phyloP scores from a whole-genome alignment of 2,113 vertebrate species.

The Suncus etruscus region DNA sequence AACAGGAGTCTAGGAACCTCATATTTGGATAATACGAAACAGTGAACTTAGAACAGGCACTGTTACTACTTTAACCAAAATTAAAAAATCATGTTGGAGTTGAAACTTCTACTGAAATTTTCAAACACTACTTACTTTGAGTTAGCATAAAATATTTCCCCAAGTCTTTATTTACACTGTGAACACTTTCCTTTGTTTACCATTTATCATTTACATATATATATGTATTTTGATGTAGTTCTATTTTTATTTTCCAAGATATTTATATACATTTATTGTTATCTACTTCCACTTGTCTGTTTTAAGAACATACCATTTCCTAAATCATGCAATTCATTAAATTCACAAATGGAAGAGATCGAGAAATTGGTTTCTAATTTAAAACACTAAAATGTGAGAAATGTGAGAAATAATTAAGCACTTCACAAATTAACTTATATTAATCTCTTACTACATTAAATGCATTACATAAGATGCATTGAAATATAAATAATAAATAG shows the following conservation, averaged over 20 bases:
- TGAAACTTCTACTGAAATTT: too few relatives aligned
- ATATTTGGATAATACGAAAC: too few relatives aligned
- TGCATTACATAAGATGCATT: neutral
- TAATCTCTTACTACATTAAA: neutral
- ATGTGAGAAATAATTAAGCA: neutral
- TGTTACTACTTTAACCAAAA: too few relatives aligned
- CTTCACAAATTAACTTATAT: neutral
- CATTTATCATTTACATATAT: neutral
- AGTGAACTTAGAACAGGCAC: too few relatives aligned
- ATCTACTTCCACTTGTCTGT: neutral
- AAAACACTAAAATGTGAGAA: conserved; percentile 2
- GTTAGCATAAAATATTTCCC: neutral
- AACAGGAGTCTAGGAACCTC: too few relatives aligned
- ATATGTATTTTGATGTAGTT: neutral
- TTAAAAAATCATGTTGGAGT: too few relatives aligned
- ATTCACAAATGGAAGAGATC: neutral
- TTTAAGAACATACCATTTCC: neutral
- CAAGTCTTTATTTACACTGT: neutral
- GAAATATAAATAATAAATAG: neutral
- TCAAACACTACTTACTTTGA: neutral
- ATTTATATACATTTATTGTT: neutral
- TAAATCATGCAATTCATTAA: neutral
- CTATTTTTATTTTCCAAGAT: neutral
- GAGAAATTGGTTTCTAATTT: neutral
- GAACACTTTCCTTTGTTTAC: neutral